Evolutionary conservation across 2,888 invertebrate species (phyloP), one percentile per base, ranked within the genome.

Genomic region (Crematogaster levior): DNA sequence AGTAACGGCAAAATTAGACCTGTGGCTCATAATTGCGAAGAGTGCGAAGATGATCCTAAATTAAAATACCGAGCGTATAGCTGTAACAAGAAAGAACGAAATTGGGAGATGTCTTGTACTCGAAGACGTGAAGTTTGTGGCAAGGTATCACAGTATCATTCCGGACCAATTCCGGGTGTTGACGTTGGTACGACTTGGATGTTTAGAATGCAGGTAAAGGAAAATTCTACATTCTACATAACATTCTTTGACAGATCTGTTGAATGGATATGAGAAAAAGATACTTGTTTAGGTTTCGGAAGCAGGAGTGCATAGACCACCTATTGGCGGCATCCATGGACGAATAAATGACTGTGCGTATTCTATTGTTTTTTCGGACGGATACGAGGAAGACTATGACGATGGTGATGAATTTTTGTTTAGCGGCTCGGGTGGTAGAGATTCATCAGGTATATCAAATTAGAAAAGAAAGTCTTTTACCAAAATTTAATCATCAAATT

Each of bases 61-160:
- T 94, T 93, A 48, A 96, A 95, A 46, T 98, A 98, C 92, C 96
- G 95, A 90, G 96, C 96, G 40, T 98, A 98, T 91, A 97, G 97
- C 1, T 98, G 98, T 91, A 95, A 83, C n/a, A 84, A 65, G 5
- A 87, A 60, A 93, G 21, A 56, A 9, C 75, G 96, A 30, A 97
- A 97, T 91, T 97, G 97, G 97, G 98, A 98, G 15, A 97, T 98
- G 97, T 98, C 98, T 0, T 98, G 97, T 94, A 97, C 96, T 46
- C 98, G 98, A 86, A 93, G 96, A 94, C 96, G 96, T 18, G 96
- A 95, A 90, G 95, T 95, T 66, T 97, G 97, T 90, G 96, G 96
- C 10, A 95, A 96, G 53, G 97, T 97, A 91, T 97, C 97, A 0
- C 95, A 96, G 0, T 96, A 97, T 92, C 98, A 98, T 93, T 97